Base-by-base conservation (phyloP, 1,140 invertebrate species). In the Prorops nasuta region DNA sequence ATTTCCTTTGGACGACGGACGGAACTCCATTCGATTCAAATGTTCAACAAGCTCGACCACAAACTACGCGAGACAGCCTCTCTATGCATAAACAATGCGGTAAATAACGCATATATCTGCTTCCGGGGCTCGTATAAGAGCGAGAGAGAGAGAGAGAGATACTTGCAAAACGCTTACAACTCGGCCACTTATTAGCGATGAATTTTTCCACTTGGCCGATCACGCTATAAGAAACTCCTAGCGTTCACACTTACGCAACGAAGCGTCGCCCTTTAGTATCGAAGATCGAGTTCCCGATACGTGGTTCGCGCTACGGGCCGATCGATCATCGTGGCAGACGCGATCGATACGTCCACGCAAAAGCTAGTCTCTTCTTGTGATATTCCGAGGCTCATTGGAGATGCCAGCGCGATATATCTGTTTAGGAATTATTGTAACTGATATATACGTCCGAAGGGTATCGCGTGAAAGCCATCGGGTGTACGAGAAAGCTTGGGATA, bases 271-370 rank as follows among this genome's bases (percentile, higher is more conserved):
- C 22, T 44, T 10, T 4, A 10, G 24, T 60, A 60, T 56, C 40
- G 49, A 35, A 54, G 65, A 67, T 67, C 53, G 45, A 55, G 52
- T 67, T 49, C 37, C 41, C 38, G 64, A 67, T 67, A 65, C 51
- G n/a, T 46, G 56, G 59, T 64, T 44, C 49, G 14, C 44, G 44
- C 39, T 39, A 47, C 47, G 36, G 54, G 24, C 37, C 54, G 46
- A 67, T 67, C 64, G 63, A 65, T 67, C 63, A 67, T 64, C 52
- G 49, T 21, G 32, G 34, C 18, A 32, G 54, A 51, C 54, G 41
- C 51, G 54, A 56, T 56, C 44, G 49, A 56, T 56, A 49, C 39
- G 32, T 41, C 36, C 45, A 56, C 37, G 43, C 32, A 45, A 31
- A 34, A 39, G 37, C 37, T 22, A 9, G n/a, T 28, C 7, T n/a